These are phyloP conservation scores for Drosophila pseudoananassae DNA, from an alignment of 1,140 invertebrate genomes.

Conservation along the genomic window DNA sequence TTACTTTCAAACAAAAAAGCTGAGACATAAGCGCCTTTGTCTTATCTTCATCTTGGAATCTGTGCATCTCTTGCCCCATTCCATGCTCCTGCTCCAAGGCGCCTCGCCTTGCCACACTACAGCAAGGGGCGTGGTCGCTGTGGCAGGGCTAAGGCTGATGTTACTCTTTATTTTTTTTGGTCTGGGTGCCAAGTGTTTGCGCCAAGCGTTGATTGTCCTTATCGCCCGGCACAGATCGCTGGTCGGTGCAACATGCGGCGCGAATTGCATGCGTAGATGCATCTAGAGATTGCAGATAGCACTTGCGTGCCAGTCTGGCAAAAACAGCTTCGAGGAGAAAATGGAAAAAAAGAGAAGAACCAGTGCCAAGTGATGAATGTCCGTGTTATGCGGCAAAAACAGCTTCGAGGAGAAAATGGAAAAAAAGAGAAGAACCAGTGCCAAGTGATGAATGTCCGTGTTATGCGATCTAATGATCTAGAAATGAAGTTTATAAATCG, in stretches of 20 bases:
- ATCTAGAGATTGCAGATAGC: slow-evolving; percentile 57
- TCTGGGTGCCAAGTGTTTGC: slow-evolving; percentile 75
- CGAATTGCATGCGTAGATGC: slow-evolving; percentile 74
- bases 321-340: slow-evolving; percentile 24
- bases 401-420: no score
- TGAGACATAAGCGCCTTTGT: slow-evolving; percentile 25
- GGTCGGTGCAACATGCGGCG: slow-evolving; percentile 35
- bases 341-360: slow-evolving; percentile 13
- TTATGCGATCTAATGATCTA: slow-evolving; percentile 84
- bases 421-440: slow-evolving; percentile 31
- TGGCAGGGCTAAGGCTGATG: slow-evolving; percentile 27
- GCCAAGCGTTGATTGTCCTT: slow-evolving; percentile 80
- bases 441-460: slow-evolving; percentile 83
- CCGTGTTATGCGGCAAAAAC: slow-evolving; percentile 83
- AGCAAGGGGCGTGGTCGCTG: slow-evolving; percentile 40
- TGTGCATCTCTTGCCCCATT: slow-evolving; percentile 33
- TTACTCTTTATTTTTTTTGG: slow-evolving; percentile 9
- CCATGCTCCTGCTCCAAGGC: slow-evolving; percentile 48
- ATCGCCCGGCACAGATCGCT: slow-evolving; percentile 56
- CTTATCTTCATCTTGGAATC: slow-evolving; percentile 62
- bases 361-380: slow-evolving; percentile 79
- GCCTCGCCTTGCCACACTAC: slow-evolving; percentile 36
- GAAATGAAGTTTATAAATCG: slow-evolving; percentile 84
- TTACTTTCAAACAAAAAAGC: slow-evolving; percentile 1
- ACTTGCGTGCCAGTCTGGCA: slow-evolving; percentile 61